phyloP scores from a whole-genome alignment of 2,113 vertebrate genomes.

The Gambusia affinis region DNA sequence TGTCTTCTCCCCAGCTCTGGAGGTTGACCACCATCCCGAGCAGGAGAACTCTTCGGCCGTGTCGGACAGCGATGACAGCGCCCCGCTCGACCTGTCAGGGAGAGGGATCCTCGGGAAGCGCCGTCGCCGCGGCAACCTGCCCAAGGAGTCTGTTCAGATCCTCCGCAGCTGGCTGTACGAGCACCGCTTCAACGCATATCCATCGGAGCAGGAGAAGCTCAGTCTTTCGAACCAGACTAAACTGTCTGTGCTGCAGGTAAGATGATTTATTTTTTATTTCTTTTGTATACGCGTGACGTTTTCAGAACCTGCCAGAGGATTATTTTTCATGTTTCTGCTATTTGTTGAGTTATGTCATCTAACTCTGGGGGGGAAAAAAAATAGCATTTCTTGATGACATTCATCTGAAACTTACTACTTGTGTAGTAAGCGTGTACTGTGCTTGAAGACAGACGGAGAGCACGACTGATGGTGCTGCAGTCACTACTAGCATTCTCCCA shows the following conservation, averaged over 20 bases:
- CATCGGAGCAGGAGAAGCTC: conserved; percentile 94
- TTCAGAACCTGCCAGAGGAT: background rate
- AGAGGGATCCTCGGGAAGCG: conserved; percentile 83
- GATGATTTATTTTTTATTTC: conserved; percentile 2
- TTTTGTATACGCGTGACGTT: background rate
- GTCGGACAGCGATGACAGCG: conserved; percentile 92
- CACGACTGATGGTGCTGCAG: background rate
- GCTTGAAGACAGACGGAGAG: background rate
- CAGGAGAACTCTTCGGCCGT: conserved; percentile 81
- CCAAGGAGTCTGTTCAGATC: conserved; percentile 94
- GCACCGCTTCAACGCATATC: conserved; percentile 96
- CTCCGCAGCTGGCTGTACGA: conserved; percentile 95
- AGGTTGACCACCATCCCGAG: conserved; percentile 70
- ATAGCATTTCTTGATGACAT: background rate
- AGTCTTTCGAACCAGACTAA: conserved; percentile 90
- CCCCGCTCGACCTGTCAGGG: conserved; percentile 83
- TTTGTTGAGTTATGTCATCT: background rate
- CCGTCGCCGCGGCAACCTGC: conserved; percentile 93
- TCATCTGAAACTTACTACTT: background rate
- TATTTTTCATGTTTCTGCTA: background rate
- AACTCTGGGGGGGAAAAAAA: background rate
- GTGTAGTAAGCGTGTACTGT: too few relatives aligned
- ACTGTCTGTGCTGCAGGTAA: conserved; percentile 94
- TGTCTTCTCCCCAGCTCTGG: conserved; percentile 55
- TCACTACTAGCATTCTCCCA: conserved; percentile 11